These are phyloP conservation scores for Champsocephalus gunnari DNA, from an alignment of 2,797 vertebrate genomes.

Conservation along the genomic window DNA sequence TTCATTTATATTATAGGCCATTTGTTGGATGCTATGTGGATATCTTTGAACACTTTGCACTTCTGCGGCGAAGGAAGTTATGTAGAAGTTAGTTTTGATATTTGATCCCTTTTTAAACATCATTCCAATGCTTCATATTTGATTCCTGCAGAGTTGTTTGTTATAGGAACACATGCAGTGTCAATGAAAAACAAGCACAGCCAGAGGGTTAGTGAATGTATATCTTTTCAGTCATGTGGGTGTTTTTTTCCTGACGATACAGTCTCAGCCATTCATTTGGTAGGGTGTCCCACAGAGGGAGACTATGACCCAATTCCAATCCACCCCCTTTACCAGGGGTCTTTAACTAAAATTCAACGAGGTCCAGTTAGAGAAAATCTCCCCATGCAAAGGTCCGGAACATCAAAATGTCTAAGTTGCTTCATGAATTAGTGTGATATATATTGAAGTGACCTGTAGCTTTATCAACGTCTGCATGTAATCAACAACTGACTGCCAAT, in stretches of 20 bases:
- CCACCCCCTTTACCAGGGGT: too few species aligned
- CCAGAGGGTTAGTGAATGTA: neutral
- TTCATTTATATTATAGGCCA: neutral
- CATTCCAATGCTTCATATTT: neutral
- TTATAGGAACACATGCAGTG: conserved; percentile 1
- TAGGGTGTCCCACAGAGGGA: too few species aligned
- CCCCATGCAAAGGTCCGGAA: too few species aligned
- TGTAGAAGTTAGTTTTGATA: neutral
- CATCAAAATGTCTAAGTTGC: too few species aligned
- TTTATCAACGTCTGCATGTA: too few species aligned
- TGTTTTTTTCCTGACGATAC: conserved; percentile 7
- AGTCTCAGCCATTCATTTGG: conserved; percentile 10
- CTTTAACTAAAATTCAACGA: too few species aligned
- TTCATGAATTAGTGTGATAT: too few species aligned
- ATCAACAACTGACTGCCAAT: too few species aligned
- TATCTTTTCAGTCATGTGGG: conserved; percentile 8
- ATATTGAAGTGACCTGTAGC: too few species aligned
- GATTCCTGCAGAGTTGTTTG: conserved; percentile 10
- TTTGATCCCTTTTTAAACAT: conserved; percentile 2
- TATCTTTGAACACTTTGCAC: neutral
- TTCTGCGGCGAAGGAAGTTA: neutral
- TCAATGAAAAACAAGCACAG: neutral
- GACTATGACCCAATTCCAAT: neutral
- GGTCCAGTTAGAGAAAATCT: too few species aligned
- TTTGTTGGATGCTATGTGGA: neutral